These are phyloP conservation scores for Maniola hyperantus DNA, from an alignment of 2,888 invertebrate genomes.

Conservation along the genomic window DNA sequence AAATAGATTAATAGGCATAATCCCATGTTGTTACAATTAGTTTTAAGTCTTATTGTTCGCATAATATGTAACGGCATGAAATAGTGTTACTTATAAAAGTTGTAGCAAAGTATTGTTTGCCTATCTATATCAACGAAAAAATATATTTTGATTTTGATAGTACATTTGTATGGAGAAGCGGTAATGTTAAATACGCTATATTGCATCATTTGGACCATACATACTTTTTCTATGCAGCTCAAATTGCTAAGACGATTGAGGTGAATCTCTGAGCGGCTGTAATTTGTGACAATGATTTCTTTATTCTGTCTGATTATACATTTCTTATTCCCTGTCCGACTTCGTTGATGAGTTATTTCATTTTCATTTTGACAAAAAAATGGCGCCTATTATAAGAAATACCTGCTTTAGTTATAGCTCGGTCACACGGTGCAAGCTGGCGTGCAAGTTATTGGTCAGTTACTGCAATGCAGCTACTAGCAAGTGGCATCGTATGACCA, in stretches of 20 bases:
- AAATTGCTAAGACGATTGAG: conserved; percentile 38
- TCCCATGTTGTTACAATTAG: too few relatives aligned
- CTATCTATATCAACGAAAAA: too few relatives aligned
- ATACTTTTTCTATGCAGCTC: conserved; percentile 29
- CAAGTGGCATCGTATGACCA: not conserved
- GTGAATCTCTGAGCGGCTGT: conserved; percentile 33
- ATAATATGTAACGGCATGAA: too few relatives aligned
- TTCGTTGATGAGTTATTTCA: conserved; percentile 25
- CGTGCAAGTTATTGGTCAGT: not conserved
- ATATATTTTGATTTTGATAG: too few relatives aligned
- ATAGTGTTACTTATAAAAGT: too few relatives aligned
- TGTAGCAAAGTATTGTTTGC: too few relatives aligned
- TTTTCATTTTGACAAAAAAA: conserved; percentile 23
- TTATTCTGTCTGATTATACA: conserved; percentile 29
- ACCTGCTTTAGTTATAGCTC: not conserved
- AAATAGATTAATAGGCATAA: too few relatives aligned
- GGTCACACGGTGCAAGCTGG: not conserved
- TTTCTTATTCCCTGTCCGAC: conserved; percentile 12
- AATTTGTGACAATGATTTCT: conserved; percentile 40
- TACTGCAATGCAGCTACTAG: not conserved
- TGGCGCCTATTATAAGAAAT: conserved; percentile 2
- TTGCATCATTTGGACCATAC: conserved; percentile 40
- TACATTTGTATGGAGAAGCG: too few relatives aligned
- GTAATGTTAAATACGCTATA: conserved; percentile 24
- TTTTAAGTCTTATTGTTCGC: too few relatives aligned